These are phyloP conservation scores for Pseudomyrmex gracilis DNA, from an alignment of 1,140 invertebrate genomes.

Conservation along the genomic window DNA sequence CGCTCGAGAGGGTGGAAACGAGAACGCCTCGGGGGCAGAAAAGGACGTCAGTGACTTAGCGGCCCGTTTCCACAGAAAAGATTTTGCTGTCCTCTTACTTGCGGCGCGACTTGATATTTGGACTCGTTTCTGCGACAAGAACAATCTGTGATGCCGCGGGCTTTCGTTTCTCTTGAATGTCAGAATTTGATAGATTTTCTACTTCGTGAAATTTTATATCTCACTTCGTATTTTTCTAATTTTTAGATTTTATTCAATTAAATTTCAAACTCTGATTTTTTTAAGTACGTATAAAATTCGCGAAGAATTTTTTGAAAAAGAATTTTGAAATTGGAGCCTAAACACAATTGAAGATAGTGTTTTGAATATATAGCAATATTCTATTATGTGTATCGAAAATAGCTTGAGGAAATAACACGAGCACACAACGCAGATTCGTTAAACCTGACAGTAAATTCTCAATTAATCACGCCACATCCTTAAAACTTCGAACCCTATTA, in stretches of 20 bases:
- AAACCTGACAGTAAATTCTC: slow-evolving; percentile 46
- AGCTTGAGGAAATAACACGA: slow-evolving; percentile 13
- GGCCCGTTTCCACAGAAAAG: slow-evolving; percentile 60
- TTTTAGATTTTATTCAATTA: not conserved
- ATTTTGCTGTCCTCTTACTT: slow-evolving; percentile 44
- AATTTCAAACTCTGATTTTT: not conserved
- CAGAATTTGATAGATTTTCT: slow-evolving; percentile 12
- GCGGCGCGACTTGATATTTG: slow-evolving; percentile 53
- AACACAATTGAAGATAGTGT: not conserved
- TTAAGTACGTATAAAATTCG: not conserved
- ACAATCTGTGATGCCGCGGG: slow-evolving; percentile 61
- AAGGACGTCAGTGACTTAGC: slow-evolving; percentile 62
- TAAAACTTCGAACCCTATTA: slow-evolving; percentile 44
- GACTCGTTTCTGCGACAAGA: slow-evolving; percentile 63
- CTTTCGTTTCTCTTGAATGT: slow-evolving; percentile 63
- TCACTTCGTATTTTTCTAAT: not conserved
- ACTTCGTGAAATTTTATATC: not conserved
- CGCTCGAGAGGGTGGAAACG: slow-evolving; percentile 72
- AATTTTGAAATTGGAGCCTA: not conserved
- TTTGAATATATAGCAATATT: not conserved
- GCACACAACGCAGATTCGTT: slow-evolving; percentile 9
- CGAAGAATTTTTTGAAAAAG: not conserved
- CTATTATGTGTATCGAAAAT: not conserved
- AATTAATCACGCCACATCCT: slow-evolving; percentile 50
- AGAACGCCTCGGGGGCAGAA: slow-evolving; percentile 63